Conservation (phyloP, 2,888 invertebrate genomes). For the Hermaeophaga mercurialis region DNA sequence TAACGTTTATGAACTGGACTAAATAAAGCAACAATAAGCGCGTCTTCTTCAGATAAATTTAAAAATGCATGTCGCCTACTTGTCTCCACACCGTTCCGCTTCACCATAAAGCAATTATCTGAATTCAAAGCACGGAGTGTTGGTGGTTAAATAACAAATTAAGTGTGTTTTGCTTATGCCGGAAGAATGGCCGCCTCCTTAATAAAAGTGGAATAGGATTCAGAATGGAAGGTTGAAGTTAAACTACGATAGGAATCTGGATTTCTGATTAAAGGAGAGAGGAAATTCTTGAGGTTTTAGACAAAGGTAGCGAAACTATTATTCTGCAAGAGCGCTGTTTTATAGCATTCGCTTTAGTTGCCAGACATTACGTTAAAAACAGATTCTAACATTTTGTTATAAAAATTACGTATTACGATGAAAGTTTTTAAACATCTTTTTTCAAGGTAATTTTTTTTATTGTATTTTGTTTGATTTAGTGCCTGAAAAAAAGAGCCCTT, state of each 20-base stretch:
- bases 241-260: background rate
- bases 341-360: no score
- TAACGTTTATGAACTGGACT: background rate
- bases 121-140: conserved; percentile 37
- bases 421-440: no score
- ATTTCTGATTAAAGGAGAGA: background rate
- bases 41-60: conserved; percentile 12
- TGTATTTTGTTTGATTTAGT: no score
- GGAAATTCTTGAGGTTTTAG: background rate
- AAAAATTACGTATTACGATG: no score
- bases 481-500: no score
- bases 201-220: background rate
- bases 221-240: background rate
- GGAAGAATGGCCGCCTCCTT: conserved; percentile 2
- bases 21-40: background rate
- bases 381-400: no score
- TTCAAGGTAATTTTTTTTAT: no score
- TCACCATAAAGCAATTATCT: conserved; percentile 36
- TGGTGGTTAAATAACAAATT: conserved; percentile 38
- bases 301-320: background rate
- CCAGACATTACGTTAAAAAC: no score
- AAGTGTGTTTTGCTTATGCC: conserved; percentile 40
- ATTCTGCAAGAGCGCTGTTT: no score
- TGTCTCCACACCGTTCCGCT: conserved; percentile 6
- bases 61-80: conserved; percentile 31